Evolutionary conservation across 1,140 invertebrate species (phyloP), one percentile per base, ranked within the genome.

Genomic region (Drosophila pruinosa): DNA sequence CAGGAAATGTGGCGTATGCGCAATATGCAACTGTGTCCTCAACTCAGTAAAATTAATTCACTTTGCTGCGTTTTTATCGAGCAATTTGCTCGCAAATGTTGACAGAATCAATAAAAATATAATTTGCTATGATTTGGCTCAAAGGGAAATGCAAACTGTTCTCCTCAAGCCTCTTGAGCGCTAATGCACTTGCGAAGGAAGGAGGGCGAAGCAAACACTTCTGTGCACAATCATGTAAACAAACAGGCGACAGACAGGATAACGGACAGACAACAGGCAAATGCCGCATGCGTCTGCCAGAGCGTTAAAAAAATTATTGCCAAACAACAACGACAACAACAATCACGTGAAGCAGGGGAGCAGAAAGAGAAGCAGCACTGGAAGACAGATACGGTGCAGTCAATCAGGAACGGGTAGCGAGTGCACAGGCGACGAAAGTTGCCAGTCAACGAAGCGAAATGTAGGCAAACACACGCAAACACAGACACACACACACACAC

Each of bases 81-180:
- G 36, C 77, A 72, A 85, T 86, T 86, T 81, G 78, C 73, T 22
- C 57, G 50, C 77, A 86, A 88, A 86, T 88, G 77, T 85, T 85
- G 79, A 63, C 74, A 75, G 43, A 85, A 85, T 85, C 81, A 85
- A 83, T 83, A 83, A 71, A 85, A 77, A 85, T 88, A 86, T 85
- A 85, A 85, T 85, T 85, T 86, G 69, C 81, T 81, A 73, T 79
- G 81, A 85, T 85, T 85, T 81, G 77, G 61, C 81, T 81, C 73
- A 85, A 85, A 86, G 73, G 61, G 17, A 79, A 78, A 75, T 64
- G 75, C 72, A 76, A 73, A 72, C 24, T 24, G 21, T 1, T 12
- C 28, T 2, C 4, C 22, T 15, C 14, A 17, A 21, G 2, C n/a
- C 22, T 7, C 28, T 28, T 53, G 28, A 19, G 61, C 58, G 72